Conservation (phyloP, 2,113 vertebrate genomes). For the Notothenia rossii region DNA sequence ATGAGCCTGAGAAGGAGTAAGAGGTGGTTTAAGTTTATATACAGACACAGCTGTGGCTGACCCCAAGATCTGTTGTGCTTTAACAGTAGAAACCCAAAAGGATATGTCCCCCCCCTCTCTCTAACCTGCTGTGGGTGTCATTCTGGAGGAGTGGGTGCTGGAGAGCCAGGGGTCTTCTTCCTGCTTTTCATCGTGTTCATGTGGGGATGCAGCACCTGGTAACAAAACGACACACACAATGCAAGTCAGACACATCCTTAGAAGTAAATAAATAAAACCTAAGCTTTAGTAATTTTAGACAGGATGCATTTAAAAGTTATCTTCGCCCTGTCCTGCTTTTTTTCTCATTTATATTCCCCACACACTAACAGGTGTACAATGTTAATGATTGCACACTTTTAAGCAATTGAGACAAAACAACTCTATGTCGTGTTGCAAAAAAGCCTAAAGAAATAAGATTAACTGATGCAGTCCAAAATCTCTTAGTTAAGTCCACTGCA, state of each 20-base stretch:
- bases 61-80: not conserved
- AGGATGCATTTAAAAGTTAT: not conserved
- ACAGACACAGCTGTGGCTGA: not conserved
- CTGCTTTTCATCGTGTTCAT: slow-evolving; percentile 37
- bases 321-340: too few species aligned
- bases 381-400: not conserved
- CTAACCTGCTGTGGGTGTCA: slow-evolving; percentile 44
- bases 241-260: not conserved
- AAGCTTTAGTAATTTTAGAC: not conserved
- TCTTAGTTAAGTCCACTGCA: slow-evolving; percentile 7
- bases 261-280: not conserved
- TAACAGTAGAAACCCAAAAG: not conserved
- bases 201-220: slow-evolving; percentile 19
- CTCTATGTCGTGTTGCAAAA: not conserved
- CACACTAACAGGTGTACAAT: not conserved
- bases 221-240: slow-evolving; percentile 15
- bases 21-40: not conserved
- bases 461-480: not conserved
- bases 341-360: not conserved
- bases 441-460: not conserved
- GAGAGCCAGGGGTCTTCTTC: slow-evolving; percentile 32
- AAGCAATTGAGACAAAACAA: not conserved
- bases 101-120: not conserved
- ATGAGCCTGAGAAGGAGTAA: not conserved
- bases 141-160: slow-evolving; percentile 11